Conservation (phyloP, 2,797 vertebrate genomes). For the Artibeus lituratus region DNA sequence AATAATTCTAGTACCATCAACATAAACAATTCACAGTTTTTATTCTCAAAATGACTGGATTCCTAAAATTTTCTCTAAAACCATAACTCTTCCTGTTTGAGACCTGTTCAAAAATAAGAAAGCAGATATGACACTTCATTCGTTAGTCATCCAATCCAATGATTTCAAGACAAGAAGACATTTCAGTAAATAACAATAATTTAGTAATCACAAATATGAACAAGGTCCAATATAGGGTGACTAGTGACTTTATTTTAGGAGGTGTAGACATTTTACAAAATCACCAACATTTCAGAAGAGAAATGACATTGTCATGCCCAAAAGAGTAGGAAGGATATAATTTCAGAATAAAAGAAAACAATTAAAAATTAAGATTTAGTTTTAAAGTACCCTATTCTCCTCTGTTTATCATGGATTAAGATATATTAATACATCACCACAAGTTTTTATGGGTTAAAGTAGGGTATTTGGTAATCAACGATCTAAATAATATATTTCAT, state of each 20-base stretch:
- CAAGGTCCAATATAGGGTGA: neutral
- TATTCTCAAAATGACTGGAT: neutral
- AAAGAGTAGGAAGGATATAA: neutral
- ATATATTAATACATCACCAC: neutral
- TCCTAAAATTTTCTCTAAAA: neutral
- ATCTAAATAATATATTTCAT: neutral
- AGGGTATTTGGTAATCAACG: neutral
- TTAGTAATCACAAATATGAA: neutral
- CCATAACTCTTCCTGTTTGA: neutral
- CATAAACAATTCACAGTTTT: constrained; percentile 15
- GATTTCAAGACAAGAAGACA: neutral
- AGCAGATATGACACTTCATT: neutral
- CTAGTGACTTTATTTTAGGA: neutral
- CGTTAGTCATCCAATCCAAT: neutral
- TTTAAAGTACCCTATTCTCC: neutral
- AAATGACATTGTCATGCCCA: neutral
- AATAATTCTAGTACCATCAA: neutral
- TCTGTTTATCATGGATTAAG: neutral
- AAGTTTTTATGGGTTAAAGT: neutral
- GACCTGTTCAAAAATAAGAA: neutral
- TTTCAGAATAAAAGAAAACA: neutral
- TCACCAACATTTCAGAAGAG: neutral
- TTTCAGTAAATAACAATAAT: neutral
- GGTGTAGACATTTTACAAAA: neutral
- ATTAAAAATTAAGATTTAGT: neutral